A percentile compares a stretch with the other conserved stretches of the same genome.
phyloP scores from a whole-genome alignment of 1,140 invertebrate species.

The Euura saliciscinereae region DNA sequence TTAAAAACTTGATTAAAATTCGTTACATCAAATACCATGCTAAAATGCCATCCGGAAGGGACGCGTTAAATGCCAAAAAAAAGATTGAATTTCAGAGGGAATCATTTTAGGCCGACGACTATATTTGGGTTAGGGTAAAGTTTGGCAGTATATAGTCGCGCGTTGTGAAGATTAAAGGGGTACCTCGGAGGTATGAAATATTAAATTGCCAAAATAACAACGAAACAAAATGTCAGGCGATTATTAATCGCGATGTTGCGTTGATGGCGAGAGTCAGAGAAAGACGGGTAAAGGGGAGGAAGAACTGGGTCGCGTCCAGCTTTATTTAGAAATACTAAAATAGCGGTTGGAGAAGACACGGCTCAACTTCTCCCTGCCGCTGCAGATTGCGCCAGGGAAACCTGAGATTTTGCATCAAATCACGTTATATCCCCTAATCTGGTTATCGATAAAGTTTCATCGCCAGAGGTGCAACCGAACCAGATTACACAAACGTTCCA shows the following conservation, averaged over 20 bases:
- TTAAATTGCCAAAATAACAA: neutral
- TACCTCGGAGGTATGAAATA: neutral
- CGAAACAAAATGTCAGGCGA: neutral
- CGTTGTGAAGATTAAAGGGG: neutral
- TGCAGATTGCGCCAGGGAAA: neutral
- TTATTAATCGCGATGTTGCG: constrained; percentile 4
- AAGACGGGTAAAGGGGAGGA: constrained; percentile 13
- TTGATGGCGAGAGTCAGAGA: neutral
- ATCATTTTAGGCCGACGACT: too few species aligned
- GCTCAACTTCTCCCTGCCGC: constrained; percentile 14
- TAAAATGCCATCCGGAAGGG: neutral
- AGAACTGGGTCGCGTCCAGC: constrained; percentile 43
- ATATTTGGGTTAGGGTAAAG: neutral
- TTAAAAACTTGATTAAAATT: neutral
- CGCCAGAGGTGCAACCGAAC: too few species aligned
- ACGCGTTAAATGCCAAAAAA: neutral
- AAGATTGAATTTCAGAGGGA: neutral
- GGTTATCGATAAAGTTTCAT: too few species aligned
- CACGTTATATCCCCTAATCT: neutral
- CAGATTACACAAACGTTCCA: neutral
- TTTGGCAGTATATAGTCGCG: neutral
- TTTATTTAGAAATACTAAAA: constrained; percentile 49
- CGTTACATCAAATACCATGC: neutral
- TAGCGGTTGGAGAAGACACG: constrained; percentile 23
- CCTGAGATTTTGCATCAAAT: neutral